These are phyloP conservation scores for Tribolium freemani DNA, from an alignment of 2,888 invertebrate genomes.

Conservation along the genomic window DNA sequence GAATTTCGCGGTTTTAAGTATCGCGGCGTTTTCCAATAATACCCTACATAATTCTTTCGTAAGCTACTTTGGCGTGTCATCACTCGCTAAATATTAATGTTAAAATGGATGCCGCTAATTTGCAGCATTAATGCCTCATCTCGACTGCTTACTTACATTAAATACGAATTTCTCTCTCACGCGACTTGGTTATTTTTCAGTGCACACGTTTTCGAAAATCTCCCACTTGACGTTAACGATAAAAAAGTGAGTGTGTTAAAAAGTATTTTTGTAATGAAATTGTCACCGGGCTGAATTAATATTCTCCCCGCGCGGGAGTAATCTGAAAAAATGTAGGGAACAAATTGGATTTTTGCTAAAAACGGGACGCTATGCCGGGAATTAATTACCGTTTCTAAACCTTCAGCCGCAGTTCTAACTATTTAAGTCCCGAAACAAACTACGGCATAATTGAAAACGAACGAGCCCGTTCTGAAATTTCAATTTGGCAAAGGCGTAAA, in stretches of 20 bases:
- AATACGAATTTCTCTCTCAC: background rate
- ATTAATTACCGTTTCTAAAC: conserved; percentile 56
- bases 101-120: conserved; percentile 40
- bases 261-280: conserved; percentile 42
- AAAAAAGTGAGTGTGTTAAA: conserved; percentile 38
- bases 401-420: conserved; percentile 53
- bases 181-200: background rate
- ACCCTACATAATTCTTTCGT: conserved; percentile 46
- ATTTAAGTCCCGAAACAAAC: conserved; percentile 56
- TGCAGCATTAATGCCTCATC: conserved; percentile 6
- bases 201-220: conserved; percentile 1
- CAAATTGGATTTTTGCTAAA: conserved; percentile 53
- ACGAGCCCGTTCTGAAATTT: conserved; percentile 57
- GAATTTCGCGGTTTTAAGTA: conserved; percentile 43
- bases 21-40: conserved; percentile 45
- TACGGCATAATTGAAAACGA: conserved; percentile 55
- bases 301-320: conserved; percentile 48
- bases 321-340: conserved; percentile 51
- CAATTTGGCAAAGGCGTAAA: conserved; percentile 60
- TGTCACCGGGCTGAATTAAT: conserved; percentile 50
- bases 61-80: conserved; percentile 47
- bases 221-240: conserved; percentile 11
- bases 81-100: conserved; percentile 48
- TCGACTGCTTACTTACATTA: background rate
- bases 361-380: conserved; percentile 49